Percentiles rank a stretch among this genome's conserved stretches.
phyloP scores from a whole-genome alignment of 2,113 vertebrate genomes.

The Salvator merianae region DNA sequence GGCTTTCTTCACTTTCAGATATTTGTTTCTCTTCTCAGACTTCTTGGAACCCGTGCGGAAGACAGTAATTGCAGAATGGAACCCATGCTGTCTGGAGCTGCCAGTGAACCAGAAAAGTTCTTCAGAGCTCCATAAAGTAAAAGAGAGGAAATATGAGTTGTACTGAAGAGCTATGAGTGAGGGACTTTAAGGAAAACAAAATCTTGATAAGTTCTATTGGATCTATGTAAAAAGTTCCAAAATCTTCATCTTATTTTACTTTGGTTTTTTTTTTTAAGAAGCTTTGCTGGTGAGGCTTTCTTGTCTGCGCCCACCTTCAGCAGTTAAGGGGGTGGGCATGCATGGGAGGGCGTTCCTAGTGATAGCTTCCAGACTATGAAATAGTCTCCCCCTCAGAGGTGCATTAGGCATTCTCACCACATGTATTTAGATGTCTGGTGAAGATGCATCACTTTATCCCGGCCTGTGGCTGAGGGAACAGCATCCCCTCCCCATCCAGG shows the following conservation, averaged over 20 bases:
- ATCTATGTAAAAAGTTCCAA: neutral
- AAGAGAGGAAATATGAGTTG: neutral
- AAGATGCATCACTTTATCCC: too few species aligned
- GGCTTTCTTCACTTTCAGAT: slow-evolving; percentile 37
- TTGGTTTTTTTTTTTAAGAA: too few species aligned
- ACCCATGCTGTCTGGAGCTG: slow-evolving; percentile 14
- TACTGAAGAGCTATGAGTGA: slow-evolving; percentile 5
- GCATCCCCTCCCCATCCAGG: too few species aligned
- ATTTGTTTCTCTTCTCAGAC: slow-evolving; percentile 27
- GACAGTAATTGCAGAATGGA: slow-evolving; percentile 47
- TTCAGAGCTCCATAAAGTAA: slow-evolving; percentile 20
- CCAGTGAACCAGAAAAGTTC: neutral
- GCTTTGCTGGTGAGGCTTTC: too few species aligned
- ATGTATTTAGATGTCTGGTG: too few species aligned
- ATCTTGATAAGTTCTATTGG: neutral
- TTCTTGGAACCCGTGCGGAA: slow-evolving; percentile 59
- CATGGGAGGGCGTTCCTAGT: too few species aligned
- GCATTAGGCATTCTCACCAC: too few species aligned
- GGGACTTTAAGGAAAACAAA: neutral
- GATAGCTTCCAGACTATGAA: too few species aligned
- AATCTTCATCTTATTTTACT: neutral
- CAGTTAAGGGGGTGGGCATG: too few species aligned
- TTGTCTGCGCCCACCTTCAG: too few species aligned
- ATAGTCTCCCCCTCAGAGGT: too few species aligned
- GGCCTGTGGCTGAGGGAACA: too few species aligned